Base-by-base conservation (phyloP, 2,888 invertebrate species). In the Girardia tigrina region DNA sequence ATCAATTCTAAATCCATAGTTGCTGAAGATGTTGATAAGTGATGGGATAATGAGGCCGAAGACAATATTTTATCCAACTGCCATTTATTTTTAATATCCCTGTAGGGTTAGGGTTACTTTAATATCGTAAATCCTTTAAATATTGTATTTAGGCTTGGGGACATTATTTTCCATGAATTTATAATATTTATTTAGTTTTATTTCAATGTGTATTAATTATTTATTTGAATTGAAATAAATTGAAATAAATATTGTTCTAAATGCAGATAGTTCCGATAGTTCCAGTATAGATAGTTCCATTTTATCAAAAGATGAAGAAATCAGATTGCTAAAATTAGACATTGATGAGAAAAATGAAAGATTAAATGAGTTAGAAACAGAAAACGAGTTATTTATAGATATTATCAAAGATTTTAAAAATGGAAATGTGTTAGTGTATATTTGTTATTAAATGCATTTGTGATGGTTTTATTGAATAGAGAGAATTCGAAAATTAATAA, bases 281-380 rank as follows among this genome's bases (percentile, higher is more conserved):
- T 8, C n/a, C 2, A 23, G 23, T 56, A n/a, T 26, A 6, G 16
- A 23, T 14, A 42, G 26, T 27, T n/a, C 28, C 8, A 77, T 20
- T n/a, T 12, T 14, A 1, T 12, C 26, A 6, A 26, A n/a, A 27
- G 36, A 42, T 20, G 70, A 72, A 14, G 81, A 86, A 83, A 81
- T 86, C 27, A 90, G 90, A 80, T 95, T 97, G 86, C 87, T 97
- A 29, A 94, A 97, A 86, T 91, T 94, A 8, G 93, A 97, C 79
- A 95, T 97, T 80, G 92, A 92, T 28, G 94, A 94, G 82, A 90
- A 94, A 89, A 92, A 94, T 84, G 94, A 94, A 84, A 93, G 92
- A 82, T 56, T 56, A 6, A 90, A 92, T 81, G 89, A 90, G 79
- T 87, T 94, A 0, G 87, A 56, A 56, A 12, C n/a, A 16, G 70